Evolutionary conservation across 2,797 vertebrate species (phyloP), one percentile per base, ranked within the genome.

Genomic region (Sebastes nivosus): DNA sequence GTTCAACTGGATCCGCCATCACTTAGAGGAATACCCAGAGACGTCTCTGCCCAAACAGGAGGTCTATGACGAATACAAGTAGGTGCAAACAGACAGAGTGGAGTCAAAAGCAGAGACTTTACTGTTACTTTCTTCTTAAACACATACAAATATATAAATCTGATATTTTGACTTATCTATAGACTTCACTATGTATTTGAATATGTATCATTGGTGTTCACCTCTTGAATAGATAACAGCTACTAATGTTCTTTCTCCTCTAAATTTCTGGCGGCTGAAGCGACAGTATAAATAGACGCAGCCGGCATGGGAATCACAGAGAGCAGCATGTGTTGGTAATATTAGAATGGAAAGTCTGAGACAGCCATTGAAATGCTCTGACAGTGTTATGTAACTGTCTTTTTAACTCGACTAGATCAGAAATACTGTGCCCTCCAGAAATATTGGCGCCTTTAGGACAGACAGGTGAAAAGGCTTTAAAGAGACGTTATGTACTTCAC

Each of bases 11-110:
- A 99, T 99, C 92, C 97, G 96, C 81, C 98, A 97, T 93, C 97
- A 99, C 85, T 92, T 99, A 88, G 98, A 99, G 90, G 99, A 99
- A 94, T 97, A 99, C 82, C 97, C 97, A 0, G 99, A 99, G 94
- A 99, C 98, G 4, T 99, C 99, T 60, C 97, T 99, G 25, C 99
- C 99, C 89, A 99, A 99, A 90, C 98, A 99, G 94, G 98, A 99
- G 88, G 99, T 99, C 83, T 99, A 99, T 42, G 98, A 99, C 83
- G 99, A 99, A 87, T 99, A 99, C 95, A 99, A 99, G 99, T 99
- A 94, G 93, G 98, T 96, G 34, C 16, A 68, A 63, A 72, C 34
- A 16, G 29, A 36, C 30, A 42, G 22, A 36, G 52, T 18, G 46
- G 8, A 61, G 29, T 24, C 42, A 1, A 27, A 67, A 57, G 18